Base-by-base conservation (phyloP, 2,888 invertebrate species). In the Eupithecia dodoneata region DNA sequence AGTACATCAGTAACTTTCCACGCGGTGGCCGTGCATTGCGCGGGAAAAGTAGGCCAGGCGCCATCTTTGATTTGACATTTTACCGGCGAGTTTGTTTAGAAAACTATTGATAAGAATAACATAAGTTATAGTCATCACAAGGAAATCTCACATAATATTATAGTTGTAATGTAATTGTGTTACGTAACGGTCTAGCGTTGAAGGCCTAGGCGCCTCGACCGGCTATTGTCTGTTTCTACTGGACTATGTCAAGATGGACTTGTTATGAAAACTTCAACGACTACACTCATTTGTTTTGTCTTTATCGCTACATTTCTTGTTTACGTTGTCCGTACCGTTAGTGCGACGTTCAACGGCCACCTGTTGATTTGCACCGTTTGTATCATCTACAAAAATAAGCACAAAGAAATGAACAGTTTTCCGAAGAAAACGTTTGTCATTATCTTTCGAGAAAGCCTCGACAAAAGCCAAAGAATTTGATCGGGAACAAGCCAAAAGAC, bases 1-100 rank as follows among this genome's bases (percentile, higher is more conserved):
- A 95, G 95, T 94, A 91, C 94, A 91, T 88, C 88, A 89, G 94
- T 93, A 94, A 95, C 95, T 95, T 95, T 95, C 95, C 94, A 94
- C 92, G 91, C 92, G 89, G 87, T 88, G 66, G 88, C 87, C 88
- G 91, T 89, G 90, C 90, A 89, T 88, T 91, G 92, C 91, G 91
- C 91, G 93, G 93, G 92, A 94, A 94, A 94, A 94, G 95, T 95
- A 88, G 94, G 94, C 87, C 94, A 89, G 74, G 87, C 85, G 94
- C 93, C 94, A 93, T 93, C 85, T 94, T 93, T 90, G 88, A 91
- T 90, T 90, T 91, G 91, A 90, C 89, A 92, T 88, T 92, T 88
- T 89, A 86, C 87, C 85, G 86, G 84, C 87, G 83, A 82, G 85
- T 87, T 87, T 85, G 83, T 59, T 67, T 77, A 75, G 73, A 79